phyloP scores from a whole-genome alignment of 2,888 invertebrate genomes.

The Drosophila lacicola region DNA sequence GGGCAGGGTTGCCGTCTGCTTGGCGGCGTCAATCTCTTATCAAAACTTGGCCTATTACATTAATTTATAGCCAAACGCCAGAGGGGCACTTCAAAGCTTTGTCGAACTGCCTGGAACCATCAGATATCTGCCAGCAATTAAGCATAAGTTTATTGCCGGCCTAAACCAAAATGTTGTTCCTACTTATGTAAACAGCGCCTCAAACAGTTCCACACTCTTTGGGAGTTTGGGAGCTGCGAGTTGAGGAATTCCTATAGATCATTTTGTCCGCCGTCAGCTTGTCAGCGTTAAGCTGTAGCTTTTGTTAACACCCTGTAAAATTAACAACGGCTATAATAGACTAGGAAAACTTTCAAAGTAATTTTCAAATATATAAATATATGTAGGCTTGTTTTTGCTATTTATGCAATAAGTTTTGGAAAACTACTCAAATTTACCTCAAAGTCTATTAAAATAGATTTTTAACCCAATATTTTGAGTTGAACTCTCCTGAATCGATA shows the following conservation, averaged over 20 bases:
- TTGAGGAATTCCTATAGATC: constrained; percentile 68
- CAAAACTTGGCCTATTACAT: constrained; percentile 78
- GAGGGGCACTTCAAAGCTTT: constrained; percentile 61
- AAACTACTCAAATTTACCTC: too few relatives aligned
- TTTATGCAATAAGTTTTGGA: too few relatives aligned
- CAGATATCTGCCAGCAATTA: constrained; percentile 68
- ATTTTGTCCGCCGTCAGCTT: constrained; percentile 59
- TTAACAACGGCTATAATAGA: not conserved
- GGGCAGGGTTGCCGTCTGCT: constrained; percentile 40
- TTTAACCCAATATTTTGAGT: too few relatives aligned
- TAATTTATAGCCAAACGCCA: constrained; percentile 71
- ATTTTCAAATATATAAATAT: not conserved
- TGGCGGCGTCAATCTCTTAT: constrained; percentile 76
- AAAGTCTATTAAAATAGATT: too few relatives aligned
- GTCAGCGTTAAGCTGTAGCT: constrained; percentile 47
- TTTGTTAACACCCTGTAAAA: constrained; percentile 1
- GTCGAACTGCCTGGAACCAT: constrained; percentile 47
- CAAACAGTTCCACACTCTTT: constrained; percentile 17
- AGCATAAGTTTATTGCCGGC: constrained; percentile 60
- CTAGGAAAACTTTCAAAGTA: not conserved
- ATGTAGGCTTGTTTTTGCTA: not conserved
- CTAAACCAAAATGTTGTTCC: constrained; percentile 46
- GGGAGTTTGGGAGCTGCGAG: constrained; percentile 25
- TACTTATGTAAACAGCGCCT: constrained; percentile 61
- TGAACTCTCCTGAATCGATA: too few relatives aligned